These are phyloP conservation scores for Atherinomorus stipes DNA, from an alignment of 2,113 vertebrate genomes.

Conservation along the genomic window DNA sequence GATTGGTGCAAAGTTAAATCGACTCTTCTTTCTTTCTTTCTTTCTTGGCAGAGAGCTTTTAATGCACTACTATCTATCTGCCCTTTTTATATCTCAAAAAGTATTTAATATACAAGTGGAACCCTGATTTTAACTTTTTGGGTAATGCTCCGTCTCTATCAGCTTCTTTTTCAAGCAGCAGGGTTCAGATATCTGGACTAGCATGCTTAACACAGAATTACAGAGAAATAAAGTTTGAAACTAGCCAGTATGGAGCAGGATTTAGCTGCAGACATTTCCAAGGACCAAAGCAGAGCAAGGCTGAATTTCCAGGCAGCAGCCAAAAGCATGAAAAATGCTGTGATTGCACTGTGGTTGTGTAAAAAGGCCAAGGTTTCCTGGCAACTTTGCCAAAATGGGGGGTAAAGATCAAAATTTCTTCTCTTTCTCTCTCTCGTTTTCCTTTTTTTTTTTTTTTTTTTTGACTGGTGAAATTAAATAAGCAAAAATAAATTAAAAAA, in stretches of 20 bases:
- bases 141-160: too few species aligned
- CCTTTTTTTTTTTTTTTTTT: neutral
- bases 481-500: neutral
- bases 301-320: neutral
- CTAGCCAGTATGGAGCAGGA: neutral
- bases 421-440: too few species aligned
- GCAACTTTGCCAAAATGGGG: too few species aligned
- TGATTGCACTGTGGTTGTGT: neutral
- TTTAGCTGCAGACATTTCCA: neutral
- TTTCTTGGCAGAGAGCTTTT: too few species aligned
- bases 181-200: neutral
- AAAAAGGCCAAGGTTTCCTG: neutral
- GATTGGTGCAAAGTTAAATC: too few species aligned
- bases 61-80: too few species aligned
- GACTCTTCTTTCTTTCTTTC: too few species aligned
- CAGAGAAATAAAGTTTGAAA: neutral
- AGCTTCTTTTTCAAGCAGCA: neutral
- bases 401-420: neutral
- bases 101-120: neutral
- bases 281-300: neutral
- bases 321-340: neutral
- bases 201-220: too few species aligned
- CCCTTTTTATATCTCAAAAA: too few species aligned
- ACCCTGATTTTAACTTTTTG: neutral
- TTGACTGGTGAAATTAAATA: neutral